Base-by-base conservation (phyloP, 1,140 invertebrate species). In the Drosophila sucinea region DNA sequence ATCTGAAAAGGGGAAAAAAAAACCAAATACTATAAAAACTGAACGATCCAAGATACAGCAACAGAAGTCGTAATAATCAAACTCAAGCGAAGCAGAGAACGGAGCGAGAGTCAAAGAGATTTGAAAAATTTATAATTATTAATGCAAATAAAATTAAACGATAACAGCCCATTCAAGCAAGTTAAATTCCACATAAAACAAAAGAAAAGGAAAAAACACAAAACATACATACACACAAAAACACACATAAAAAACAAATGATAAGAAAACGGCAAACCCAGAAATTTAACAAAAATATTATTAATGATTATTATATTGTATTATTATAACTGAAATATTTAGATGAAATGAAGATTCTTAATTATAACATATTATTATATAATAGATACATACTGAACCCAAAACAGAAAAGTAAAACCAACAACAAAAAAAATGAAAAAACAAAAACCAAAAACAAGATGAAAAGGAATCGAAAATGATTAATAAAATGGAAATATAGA, bases 271-370 rank as follows among this genome's bases (percentile, higher is more conserved):
- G 55, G 58, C 67, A 44, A 70, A 69, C 7, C 35, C 54, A 66
- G 55, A 72, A 72, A 72, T 72, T 51, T 58, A 72, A 41, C 40
- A 60, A 61, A 44, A 40, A 87, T 87, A 87, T 87, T 87, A 87
- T 87, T 87, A 87, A 87, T 77, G 79, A 87, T 87, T 87, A 87
- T 90, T 87, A 89, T 90, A 87, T 87, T 87, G 85, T 89, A 91
- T 89, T 91, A 91, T 91, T 91, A 87, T 87, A 91, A 91, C 83
- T 90, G 90, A 91, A 91, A 91, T 91, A 91, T 91, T 91, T 91
- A 91, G 90, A 91, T 91, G 90, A 91, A 91, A 91, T 91, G 85
- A 91, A 74, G 76, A 90, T 90, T 91, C 86, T 91, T 91, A 90
- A 90, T 91, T 91, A 91, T 91, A 91, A 87, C 73, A 91, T 80